Evolutionary conservation across 2,797 vertebrate species (phyloP), one percentile per base, ranked within the genome.

Genomic region (Potorous gilbertii): DNA sequence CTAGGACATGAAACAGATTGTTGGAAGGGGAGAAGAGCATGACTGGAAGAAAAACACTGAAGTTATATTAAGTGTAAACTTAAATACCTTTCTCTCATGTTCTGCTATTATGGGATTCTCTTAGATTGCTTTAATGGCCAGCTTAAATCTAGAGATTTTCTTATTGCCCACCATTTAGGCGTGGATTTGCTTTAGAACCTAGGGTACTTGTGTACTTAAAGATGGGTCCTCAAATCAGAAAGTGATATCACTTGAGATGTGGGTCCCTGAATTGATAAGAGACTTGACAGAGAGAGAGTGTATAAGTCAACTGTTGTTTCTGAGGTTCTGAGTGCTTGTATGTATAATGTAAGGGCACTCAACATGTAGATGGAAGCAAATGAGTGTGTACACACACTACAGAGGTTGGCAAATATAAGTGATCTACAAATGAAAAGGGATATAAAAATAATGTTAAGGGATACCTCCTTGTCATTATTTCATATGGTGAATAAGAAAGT

Each of bases 171-270:
- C 18, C n/a, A 5, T 1, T 74, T 62, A 59, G 40, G 62, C 34
- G 91, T 87, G 74, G 8, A 81, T 81, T 46, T 81, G n/a, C 40
- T 95, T 89, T 46, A 40, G 12, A 92, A 87, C 90, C 97, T 92
- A 92, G 93, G 66, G 12, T 46, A 87, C 50, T 29, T n/a, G 14
- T 16, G 93, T 55, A 90, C 24, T 94, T 94, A 92, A 31, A 92
- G 54, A 46, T n/a, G 55, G 91, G 92, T 54, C 18, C 56, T 93
- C 28, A 54, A 92, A 89, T 90, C 90, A 90, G 52, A 96, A 91
- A 66, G 1, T 54, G 24, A 1, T 18, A 27, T 55, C n/a, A 55
- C 34, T 92, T 2, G n/a, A 46, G 81, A 92, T 74, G n/a, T 18
- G 40, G 40, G 55, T 92, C 55, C 54, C 91, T 94, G 40, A 87